Evolutionary conservation across 2,888 invertebrate genomes (phyloP).

Genomic region (Drosophila seclusa): DNA sequence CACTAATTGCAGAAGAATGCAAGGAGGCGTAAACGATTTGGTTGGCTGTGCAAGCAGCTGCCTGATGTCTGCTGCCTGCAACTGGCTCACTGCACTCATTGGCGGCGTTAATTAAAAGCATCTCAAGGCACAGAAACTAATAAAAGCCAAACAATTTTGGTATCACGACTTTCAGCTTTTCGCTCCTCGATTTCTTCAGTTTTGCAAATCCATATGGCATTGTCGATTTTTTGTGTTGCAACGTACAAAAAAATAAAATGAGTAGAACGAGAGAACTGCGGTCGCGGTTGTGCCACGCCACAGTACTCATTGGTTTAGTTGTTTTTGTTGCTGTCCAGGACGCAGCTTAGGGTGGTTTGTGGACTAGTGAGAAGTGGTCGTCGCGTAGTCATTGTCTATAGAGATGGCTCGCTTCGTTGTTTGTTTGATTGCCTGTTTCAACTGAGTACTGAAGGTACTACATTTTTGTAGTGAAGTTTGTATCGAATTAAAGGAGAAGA

Average conservation of each 20-base stretch:
- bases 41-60: constrained; percentile 25
- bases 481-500: not conserved
- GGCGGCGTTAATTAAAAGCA: constrained; percentile 67
- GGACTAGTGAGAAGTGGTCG: constrained; percentile 25
- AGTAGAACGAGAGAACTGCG: constrained; percentile 13
- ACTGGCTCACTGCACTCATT: constrained; percentile 30
- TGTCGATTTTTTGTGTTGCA: constrained; percentile 29
- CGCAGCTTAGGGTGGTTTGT: constrained; percentile 14
- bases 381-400: constrained; percentile 26
- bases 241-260: not conserved
- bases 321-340: constrained; percentile 7
- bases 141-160: constrained; percentile 63
- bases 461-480: not conserved
- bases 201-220: constrained; percentile 31
- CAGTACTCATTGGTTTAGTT: constrained; percentile 24
- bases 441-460: not conserved
- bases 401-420: constrained; percentile 50
- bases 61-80: constrained; percentile 19
- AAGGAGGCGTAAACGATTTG: constrained; percentile 52
- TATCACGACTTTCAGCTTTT: constrained; percentile 43
- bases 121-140: constrained; percentile 63
- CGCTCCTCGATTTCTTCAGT: constrained; percentile 13
- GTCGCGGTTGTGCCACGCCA: constrained; percentile 35
- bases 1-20: constrained; percentile 60
- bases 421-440: constrained; percentile 46